phyloP scores from a whole-genome alignment of 2,888 invertebrate species.

The Leucophenga montana region DNA sequence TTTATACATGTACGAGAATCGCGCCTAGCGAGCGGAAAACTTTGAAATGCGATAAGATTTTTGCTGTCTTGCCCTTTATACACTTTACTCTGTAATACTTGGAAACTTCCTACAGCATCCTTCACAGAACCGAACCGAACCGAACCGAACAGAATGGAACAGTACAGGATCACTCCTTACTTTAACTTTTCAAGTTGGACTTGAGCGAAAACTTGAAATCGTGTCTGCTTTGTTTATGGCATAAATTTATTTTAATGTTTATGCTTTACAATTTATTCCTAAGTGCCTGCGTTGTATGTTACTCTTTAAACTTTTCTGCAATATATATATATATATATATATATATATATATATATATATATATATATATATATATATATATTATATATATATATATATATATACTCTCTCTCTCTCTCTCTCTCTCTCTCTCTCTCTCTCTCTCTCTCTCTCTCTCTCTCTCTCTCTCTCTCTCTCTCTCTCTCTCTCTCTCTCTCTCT shows the following conservation, averaged over 20 bases:
- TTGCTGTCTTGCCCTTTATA: neutral
- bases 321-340: neutral
- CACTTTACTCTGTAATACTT: neutral
- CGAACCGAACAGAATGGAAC: too few species aligned
- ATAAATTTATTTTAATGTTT: constrained; percentile 67
- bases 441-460: too few species aligned
- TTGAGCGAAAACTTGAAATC: constrained; percentile 52
- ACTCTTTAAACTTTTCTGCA: constrained; percentile 44
- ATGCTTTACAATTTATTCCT: constrained; percentile 63
- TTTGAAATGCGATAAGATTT: constrained; percentile 22
- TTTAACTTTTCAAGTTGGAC: constrained; percentile 33
- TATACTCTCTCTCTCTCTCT: constrained; percentile 2
- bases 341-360: too few species aligned
- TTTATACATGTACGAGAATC: neutral
- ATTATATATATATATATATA: too few species aligned
- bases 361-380: constrained; percentile 26
- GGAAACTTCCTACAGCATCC: neutral
- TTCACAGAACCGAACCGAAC: too few species aligned
- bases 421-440: too few species aligned
- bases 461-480: too few species aligned
- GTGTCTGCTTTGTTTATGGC: constrained; percentile 45
- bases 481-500: too few species aligned
- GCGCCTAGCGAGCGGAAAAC: constrained; percentile 4
- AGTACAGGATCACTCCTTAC: neutral
- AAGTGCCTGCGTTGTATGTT: constrained; percentile 32